phyloP scores from a whole-genome alignment of 2,113 vertebrate genomes.

The Gorsachius goisagi region DNA sequence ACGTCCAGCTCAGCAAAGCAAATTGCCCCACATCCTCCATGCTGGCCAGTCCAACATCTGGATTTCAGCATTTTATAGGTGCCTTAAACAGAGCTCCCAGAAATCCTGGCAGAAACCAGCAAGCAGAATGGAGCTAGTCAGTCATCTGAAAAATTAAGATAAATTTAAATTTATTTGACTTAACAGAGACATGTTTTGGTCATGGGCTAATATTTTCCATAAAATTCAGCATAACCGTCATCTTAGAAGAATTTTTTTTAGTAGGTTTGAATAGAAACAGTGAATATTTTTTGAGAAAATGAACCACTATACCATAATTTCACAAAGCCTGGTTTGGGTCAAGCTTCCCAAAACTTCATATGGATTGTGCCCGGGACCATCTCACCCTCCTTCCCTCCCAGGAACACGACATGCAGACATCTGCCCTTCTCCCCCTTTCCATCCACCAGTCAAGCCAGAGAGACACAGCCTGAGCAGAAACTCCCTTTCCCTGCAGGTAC shows the following conservation, averaged over 20 bases:
- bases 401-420: neutral
- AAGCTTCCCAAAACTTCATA: neutral
- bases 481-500: neutral
- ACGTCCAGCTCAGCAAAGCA: neutral
- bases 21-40: neutral
- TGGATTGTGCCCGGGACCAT: neutral
- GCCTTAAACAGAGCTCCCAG: neutral
- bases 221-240: neutral
- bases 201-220: neutral
- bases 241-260: neutral
- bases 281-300: neutral
- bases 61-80: neutral
- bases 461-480: neutral
- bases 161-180: neutral
- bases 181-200: neutral
- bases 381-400: neutral
- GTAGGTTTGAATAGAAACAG: neutral
- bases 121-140: neutral
- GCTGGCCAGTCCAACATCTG: neutral
- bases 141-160: neutral
- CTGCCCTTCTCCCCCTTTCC: neutral
- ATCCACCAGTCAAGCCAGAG: neutral
- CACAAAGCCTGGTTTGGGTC: neutral
- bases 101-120: neutral
- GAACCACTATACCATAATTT: neutral